These are phyloP conservation scores for Siphamia tubifer DNA, from an alignment of 2,113 vertebrate genomes.

Conservation along the genomic window DNA sequence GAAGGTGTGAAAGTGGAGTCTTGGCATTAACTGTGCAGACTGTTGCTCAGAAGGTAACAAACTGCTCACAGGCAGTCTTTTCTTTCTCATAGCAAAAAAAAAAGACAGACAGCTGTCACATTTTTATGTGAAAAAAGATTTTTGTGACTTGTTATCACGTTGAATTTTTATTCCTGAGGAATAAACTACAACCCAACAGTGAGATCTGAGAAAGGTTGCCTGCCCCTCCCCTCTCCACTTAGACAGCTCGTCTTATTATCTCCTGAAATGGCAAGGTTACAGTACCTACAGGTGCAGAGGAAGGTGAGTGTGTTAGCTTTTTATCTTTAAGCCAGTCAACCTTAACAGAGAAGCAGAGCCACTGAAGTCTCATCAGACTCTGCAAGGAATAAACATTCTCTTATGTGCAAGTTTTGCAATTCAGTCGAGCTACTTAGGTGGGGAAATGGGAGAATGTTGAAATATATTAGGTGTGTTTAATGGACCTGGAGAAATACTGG, in stretches of 20 bases:
- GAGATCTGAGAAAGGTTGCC: constrained; percentile 53
- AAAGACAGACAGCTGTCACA: constrained; percentile 58
- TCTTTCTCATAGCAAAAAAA: constrained; percentile 14
- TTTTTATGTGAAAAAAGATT: constrained; percentile 58
- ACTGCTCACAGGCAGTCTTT: constrained; percentile 23
- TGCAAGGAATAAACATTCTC: constrained; percentile 63
- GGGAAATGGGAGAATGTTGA: constrained; percentile 45
- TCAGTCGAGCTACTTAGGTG: constrained; percentile 43
- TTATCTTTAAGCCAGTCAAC: constrained; percentile 66
- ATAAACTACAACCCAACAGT: constrained; percentile 43
- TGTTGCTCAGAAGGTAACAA: constrained; percentile 40
- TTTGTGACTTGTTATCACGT: constrained; percentile 50
- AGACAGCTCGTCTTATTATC: constrained; percentile 70
- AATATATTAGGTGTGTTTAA: constrained; percentile 70
- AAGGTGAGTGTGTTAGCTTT: constrained; percentile 60
- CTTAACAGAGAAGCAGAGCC: constrained; percentile 41
- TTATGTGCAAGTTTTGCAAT: constrained; percentile 51
- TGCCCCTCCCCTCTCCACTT: constrained; percentile 5
- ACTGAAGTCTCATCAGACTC: constrained; percentile 57
- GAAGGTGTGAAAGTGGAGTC: constrained; percentile 43
- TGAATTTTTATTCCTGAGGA: constrained; percentile 57
- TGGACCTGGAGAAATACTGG: constrained; percentile 62
- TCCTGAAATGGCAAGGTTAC: constrained; percentile 65
- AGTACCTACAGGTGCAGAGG: constrained; percentile 67
- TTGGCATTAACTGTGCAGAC: constrained; percentile 34